phyloP scores from a whole-genome alignment of 2,888 invertebrate genomes.

The Polymixis flavicincta region DNA sequence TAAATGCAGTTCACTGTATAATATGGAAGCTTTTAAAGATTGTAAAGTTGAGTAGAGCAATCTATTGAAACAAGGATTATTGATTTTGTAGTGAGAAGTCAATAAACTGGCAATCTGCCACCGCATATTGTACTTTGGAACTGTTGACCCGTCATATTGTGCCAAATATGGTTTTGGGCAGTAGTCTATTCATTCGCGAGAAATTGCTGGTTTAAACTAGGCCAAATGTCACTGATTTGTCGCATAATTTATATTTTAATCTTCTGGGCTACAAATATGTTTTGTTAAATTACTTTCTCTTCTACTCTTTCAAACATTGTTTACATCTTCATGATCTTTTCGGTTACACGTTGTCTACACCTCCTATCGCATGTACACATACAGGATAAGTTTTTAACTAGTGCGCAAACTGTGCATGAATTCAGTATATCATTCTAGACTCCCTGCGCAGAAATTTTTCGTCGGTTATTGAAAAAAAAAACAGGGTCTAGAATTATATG shows the following conservation, averaged over 20 bases:
- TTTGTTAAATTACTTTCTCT: background rate
- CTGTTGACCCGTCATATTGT: conserved; percentile 6
- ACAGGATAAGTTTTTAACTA: too few species aligned
- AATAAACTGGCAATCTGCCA: conserved; percentile 33
- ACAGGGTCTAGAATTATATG: too few species aligned
- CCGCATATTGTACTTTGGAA: conserved; percentile 21
- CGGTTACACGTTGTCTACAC: too few species aligned
- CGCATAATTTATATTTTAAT: background rate
- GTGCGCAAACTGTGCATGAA: too few species aligned
- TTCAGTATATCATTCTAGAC: too few species aligned
- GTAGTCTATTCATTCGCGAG: background rate
- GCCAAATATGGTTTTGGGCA: conserved; percentile 17
- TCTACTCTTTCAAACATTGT: background rate
- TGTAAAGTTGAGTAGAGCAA: background rate
- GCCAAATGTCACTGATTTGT: too few species aligned
- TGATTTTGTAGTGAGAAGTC: conserved; percentile 13
- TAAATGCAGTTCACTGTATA: background rate
- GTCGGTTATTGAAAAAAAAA: too few species aligned
- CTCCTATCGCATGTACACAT: too few species aligned
- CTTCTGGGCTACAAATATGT: background rate
- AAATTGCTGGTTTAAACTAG: background rate
- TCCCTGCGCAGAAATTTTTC: too few species aligned
- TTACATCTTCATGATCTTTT: background rate
- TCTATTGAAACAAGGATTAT: conserved; percentile 6
- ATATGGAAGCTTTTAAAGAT: background rate